Evolutionary conservation across 2,113 vertebrate genomes (phyloP).

Genomic region (Natator depressus): DNA sequence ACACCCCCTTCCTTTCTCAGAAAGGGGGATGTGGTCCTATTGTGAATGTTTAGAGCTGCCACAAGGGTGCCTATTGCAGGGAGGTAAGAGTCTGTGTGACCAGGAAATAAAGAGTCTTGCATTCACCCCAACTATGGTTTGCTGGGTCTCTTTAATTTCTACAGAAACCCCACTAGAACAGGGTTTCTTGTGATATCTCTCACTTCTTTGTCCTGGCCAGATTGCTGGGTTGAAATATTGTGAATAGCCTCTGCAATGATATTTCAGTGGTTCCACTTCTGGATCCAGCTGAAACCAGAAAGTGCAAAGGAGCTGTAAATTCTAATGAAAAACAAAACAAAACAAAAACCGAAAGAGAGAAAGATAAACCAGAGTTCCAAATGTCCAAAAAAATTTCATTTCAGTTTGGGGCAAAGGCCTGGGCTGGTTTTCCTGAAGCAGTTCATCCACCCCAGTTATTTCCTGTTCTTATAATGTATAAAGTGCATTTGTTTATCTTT

Average conservation of each 20-base stretch:
- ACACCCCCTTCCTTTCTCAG: not conserved
- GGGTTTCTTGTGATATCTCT: conserved; percentile 59
- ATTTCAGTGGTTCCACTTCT: conserved; percentile 61
- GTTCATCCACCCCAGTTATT: not conserved
- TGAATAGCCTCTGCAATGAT: conserved; percentile 62
- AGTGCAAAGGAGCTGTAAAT: conserved; percentile 30
- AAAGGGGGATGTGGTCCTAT: not conserved
- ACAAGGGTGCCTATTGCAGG: not conserved
- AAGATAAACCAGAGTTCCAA: conserved; percentile 68
- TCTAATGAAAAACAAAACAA: conserved; percentile 19
- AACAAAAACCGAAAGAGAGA: conserved; percentile 28
- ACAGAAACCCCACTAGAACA: conserved; percentile 54
- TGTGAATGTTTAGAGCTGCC: not conserved
- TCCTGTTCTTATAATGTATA: not conserved
- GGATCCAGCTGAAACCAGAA: conserved; percentile 63
- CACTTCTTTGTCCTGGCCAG: conserved; percentile 46
- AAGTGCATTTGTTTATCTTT: conserved; percentile 26
- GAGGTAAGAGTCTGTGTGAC: not conserved
- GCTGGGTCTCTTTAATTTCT: not conserved
- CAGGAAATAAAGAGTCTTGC: not conserved
- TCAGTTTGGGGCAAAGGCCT: conserved; percentile 63
- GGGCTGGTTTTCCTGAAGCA: conserved; percentile 36
- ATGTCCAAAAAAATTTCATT: conserved; percentile 44
- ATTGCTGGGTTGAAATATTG: conserved; percentile 37
- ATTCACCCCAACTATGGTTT: not conserved